Evolutionary conservation across 2,888 invertebrate species (phyloP).

Genomic region (Axea sp.): DNA sequence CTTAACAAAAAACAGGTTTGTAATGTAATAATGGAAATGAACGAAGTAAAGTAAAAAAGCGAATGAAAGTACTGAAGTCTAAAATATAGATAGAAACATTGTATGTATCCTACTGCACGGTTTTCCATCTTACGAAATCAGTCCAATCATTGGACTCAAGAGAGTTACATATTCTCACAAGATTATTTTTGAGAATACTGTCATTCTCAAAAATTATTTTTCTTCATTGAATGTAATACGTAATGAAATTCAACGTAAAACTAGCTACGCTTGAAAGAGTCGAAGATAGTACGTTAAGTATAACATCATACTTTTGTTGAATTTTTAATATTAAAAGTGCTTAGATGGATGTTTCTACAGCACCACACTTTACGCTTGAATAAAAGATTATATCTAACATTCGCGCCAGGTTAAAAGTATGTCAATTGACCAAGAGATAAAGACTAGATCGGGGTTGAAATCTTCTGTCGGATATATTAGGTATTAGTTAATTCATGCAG

Average conservation of each 20-base stretch:
- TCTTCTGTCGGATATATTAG: slow-evolving; percentile 65
- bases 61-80: too few relatives aligned
- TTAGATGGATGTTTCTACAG: slow-evolving; percentile 27
- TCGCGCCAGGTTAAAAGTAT: slow-evolving; percentile 42
- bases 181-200: too few relatives aligned
- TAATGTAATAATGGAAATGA: too few relatives aligned
- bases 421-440: slow-evolving; percentile 41
- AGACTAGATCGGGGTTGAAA: slow-evolving; percentile 63
- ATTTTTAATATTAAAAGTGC: slow-evolving; percentile 31
- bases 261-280: too few relatives aligned
- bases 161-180: too few relatives aligned
- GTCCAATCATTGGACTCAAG: too few relatives aligned
- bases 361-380: slow-evolving; percentile 60
- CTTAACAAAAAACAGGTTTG: too few relatives aligned
- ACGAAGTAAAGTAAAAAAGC: too few relatives aligned
- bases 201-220: too few relatives aligned
- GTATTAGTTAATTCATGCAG: slow-evolving; percentile 73
- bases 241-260: slow-evolving; percentile 11
- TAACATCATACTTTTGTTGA: slow-evolving; percentile 16
- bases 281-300: slow-evolving; percentile 10
- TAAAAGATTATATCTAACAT: slow-evolving; percentile 69
- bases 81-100: too few relatives aligned
- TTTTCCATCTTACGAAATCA: too few relatives aligned
- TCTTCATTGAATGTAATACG: slow-evolving; percentile 1
- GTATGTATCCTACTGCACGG: too few relatives aligned